These are phyloP conservation scores for Neosilurus mollespiculum DNA, from an alignment of 2,797 vertebrate genomes.

Conservation along the genomic window DNA sequence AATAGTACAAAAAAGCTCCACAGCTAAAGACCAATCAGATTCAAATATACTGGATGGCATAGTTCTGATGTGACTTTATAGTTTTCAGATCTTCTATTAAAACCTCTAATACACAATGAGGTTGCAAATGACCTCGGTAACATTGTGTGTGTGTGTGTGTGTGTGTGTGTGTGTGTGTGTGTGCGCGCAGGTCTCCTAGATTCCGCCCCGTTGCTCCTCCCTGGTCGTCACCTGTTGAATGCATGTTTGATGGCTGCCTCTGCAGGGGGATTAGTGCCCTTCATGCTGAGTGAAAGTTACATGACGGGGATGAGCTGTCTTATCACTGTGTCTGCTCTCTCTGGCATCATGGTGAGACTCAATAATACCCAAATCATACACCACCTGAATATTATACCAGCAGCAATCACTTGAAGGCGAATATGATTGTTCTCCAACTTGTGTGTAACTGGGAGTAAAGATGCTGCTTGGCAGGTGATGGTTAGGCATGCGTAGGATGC, in stretches of 20 bases:
- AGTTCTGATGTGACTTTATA: neutral
- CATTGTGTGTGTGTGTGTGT: neutral
- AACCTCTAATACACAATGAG: too few relatives aligned
- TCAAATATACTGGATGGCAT: neutral
- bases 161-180: constrained; percentile 43
- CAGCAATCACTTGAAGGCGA: too few relatives aligned
- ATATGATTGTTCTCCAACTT: too few relatives aligned
- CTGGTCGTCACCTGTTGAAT: constrained; percentile 74
- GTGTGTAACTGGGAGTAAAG: too few relatives aligned
- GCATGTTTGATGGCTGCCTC: constrained; percentile 72
- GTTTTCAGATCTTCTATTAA: neutral
- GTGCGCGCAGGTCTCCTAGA: constrained; percentile 66
- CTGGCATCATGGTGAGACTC: constrained; percentile 70
- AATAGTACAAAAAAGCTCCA: too few relatives aligned
- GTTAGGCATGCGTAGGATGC: too few relatives aligned
- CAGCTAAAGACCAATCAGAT: neutral
- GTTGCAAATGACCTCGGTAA: neutral
- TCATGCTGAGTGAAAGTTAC: constrained; percentile 73
- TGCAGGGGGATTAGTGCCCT: constrained; percentile 67
- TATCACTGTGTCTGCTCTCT: constrained; percentile 73
- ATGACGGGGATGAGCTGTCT: constrained; percentile 70
- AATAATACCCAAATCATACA: neutral
- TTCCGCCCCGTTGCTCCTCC: constrained; percentile 70
- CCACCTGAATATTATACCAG: neutral
- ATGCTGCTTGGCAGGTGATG: too few relatives aligned